phyloP scores from a whole-genome alignment of 2,797 vertebrate genomes.

The Eupleurogrammus muticus region DNA sequence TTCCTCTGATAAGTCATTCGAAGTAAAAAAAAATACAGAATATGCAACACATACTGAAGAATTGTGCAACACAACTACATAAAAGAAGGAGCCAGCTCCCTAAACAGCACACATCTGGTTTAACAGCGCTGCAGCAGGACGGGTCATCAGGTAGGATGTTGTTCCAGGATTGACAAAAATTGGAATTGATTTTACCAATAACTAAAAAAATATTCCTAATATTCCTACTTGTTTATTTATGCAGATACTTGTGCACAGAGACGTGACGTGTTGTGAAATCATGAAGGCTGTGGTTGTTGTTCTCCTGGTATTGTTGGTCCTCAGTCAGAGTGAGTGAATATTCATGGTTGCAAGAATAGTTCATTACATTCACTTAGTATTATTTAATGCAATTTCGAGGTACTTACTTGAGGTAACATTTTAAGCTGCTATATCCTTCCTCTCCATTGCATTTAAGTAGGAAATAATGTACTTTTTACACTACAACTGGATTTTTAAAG shows the following conservation, averaged over 20 bases:
- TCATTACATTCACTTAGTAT: too few relatives aligned
- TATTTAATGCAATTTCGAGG: neutral
- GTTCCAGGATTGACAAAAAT: neutral
- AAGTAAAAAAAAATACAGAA: neutral
- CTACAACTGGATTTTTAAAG: too few relatives aligned
- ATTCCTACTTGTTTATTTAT: neutral
- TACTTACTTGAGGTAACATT: too few relatives aligned
- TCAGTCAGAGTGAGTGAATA: slow-evolving; percentile 54
- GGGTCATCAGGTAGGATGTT: neutral
- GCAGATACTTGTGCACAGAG: neutral
- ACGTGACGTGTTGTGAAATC: neutral
- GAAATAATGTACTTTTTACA: too few relatives aligned
- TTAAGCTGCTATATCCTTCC: too few relatives aligned
- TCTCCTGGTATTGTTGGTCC: slow-evolving; percentile 38
- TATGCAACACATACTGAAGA: neutral
- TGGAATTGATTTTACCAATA: neutral
- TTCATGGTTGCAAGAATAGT: neutral
- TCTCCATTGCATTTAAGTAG: too few relatives aligned
- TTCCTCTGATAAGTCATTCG: neutral
- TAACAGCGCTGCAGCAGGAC: neutral
- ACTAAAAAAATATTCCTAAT: neutral
- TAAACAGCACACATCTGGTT: neutral
- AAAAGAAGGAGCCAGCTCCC: neutral
- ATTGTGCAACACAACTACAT: neutral
- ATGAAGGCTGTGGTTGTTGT: slow-evolving; percentile 31